These are phyloP conservation scores for Dreissena polymorpha DNA, from an alignment of 1,140 invertebrate species.

Conservation along the genomic window DNA sequence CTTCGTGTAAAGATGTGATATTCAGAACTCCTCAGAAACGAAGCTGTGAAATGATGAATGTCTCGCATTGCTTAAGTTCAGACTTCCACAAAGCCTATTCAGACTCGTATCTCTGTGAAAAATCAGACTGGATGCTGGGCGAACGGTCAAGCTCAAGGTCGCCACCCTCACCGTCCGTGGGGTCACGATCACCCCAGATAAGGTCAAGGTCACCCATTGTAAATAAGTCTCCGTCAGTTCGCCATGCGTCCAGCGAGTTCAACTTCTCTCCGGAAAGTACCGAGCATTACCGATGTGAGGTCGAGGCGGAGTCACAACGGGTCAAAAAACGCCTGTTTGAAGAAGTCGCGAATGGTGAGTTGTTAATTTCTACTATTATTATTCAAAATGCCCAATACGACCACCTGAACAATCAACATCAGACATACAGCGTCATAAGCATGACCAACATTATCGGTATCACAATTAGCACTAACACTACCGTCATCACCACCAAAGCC, in stretches of 20 bases:
- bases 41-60: constrained; percentile 25
- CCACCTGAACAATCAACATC: too few species aligned
- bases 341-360: constrained; percentile 41
- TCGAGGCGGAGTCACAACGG: constrained; percentile 38
- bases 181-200: constrained; percentile 30
- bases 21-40: constrained; percentile 50
- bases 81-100: constrained; percentile 1
- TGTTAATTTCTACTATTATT: too few species aligned
- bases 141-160: constrained; percentile 52
- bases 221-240: constrained; percentile 20
- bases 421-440: too few species aligned
- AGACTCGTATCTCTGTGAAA: constrained; percentile 21
- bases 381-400: too few species aligned
- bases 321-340: constrained; percentile 50
- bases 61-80: constrained; percentile 3
- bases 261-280: constrained; percentile 50
- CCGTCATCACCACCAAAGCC: too few species aligned
- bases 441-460: too few species aligned
- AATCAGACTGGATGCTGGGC: constrained; percentile 53
- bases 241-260: constrained; percentile 26
- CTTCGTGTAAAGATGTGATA: not conserved
- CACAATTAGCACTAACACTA: too few species aligned
- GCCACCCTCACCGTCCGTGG: constrained; percentile 35
- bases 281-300: constrained; percentile 23
- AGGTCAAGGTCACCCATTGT: constrained; percentile 46